phyloP scores from a whole-genome alignment of 2,797 vertebrate species.

The Glossophaga mutica region DNA sequence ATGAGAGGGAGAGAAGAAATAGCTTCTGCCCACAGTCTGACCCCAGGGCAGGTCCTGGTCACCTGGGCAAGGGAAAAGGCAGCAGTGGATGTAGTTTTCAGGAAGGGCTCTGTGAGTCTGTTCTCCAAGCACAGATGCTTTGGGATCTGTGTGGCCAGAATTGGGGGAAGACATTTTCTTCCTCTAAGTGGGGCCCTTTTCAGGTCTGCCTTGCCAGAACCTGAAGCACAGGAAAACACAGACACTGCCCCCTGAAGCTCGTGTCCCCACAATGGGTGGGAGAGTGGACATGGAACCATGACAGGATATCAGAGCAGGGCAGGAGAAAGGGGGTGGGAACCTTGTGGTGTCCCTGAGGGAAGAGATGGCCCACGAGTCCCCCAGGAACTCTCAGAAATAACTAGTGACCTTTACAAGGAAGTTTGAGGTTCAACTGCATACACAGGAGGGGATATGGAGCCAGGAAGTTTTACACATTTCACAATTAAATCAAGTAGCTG shows the following conservation, averaged over 20 bases:
- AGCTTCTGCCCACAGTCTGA: neutral
- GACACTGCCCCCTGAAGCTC: neutral
- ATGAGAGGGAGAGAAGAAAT: neutral
- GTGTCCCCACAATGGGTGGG: neutral
- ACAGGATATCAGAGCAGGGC: neutral
- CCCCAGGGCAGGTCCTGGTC: neutral
- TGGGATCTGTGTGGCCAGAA: neutral
- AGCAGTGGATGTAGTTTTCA: neutral
- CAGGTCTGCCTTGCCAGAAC: neutral
- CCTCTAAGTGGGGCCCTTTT: neutral
- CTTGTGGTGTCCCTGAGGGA: neutral
- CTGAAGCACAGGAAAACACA: neutral
- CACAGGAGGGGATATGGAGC: neutral
- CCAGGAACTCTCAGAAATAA: neutral
- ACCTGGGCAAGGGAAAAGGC: neutral
- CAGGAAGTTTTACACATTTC: neutral
- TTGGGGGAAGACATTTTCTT: accelerated
- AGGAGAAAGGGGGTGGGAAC: neutral
- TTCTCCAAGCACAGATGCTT: neutral
- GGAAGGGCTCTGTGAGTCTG: neutral
- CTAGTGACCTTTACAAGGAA: neutral
- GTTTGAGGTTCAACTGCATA: neutral
- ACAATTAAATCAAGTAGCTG: neutral
- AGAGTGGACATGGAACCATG: neutral
- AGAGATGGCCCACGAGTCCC: neutral